These are phyloP conservation scores for Zoroaster sp. DNA, from an alignment of 53 echinoderm and acorn worm species.

Conservation along the genomic window DNA sequence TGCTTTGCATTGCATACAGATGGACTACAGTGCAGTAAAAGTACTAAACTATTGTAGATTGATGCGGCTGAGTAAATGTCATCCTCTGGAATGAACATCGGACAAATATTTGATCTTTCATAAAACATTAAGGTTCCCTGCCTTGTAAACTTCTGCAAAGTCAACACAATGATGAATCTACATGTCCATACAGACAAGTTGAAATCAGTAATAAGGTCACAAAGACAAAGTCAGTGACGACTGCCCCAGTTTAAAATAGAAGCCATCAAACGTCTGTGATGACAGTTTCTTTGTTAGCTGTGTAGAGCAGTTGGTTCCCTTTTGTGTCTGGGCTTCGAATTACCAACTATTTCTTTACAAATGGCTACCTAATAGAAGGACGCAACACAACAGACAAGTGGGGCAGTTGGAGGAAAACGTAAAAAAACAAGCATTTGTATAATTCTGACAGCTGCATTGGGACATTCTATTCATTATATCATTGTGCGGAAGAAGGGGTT, in stretches of 20 bases:
- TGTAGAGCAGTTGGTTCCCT: background rate
- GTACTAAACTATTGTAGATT: background rate
- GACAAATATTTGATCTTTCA: background rate
- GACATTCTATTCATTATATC: background rate
- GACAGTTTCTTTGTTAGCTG: background rate
- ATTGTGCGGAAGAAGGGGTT: slow-evolving; percentile 18
- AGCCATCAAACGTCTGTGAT: background rate
- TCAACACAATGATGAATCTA: background rate
- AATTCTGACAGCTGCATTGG: background rate
- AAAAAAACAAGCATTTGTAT: slow-evolving; percentile 34
- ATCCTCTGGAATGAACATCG: background rate
- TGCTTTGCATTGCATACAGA: background rate
- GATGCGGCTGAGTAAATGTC: background rate
- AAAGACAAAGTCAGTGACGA: background rate
- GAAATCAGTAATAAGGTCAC: slow-evolving; percentile 4
- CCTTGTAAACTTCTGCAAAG: background rate
- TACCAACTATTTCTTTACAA: background rate
- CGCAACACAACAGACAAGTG: background rate
- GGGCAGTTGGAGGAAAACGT: slow-evolving; percentile 5
- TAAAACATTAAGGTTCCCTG: background rate
- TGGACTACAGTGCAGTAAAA: background rate
- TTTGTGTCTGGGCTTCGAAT: background rate
- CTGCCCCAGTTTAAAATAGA: slow-evolving; percentile 45
- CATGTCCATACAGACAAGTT: background rate
- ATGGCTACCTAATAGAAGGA: slow-evolving; percentile 12